Conservation (phyloP, 2,888 invertebrate genomes). For the Epirrhoe alternata region DNA sequence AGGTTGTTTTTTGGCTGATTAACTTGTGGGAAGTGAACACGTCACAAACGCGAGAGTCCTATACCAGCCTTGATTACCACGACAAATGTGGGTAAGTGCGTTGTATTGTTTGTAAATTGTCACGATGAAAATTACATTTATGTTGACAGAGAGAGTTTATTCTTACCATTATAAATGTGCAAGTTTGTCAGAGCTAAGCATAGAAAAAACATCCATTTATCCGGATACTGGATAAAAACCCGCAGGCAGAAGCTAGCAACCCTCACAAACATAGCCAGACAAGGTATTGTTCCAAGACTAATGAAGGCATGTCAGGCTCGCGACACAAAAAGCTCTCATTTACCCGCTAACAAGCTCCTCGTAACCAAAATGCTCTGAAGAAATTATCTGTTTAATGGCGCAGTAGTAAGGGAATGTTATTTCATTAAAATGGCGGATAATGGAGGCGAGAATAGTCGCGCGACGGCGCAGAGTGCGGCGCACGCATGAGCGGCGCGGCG, state of each 20-base stretch:
- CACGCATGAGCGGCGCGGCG: constrained; percentile 7
- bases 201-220: not conserved
- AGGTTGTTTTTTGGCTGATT: not conserved
- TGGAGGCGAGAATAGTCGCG: constrained; percentile 25
- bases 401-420: constrained; percentile 19
- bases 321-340: constrained; percentile 22
- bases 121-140: no score
- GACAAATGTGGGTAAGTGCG: no score
- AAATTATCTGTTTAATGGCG: constrained; percentile 22
- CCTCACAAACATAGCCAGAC: not conserved
- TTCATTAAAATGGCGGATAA: constrained; percentile 34
- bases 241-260: not conserved
- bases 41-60: not conserved
- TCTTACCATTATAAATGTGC: no score
- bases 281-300: constrained; percentile 16
- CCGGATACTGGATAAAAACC: not conserved
- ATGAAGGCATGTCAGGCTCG: constrained; percentile 20
- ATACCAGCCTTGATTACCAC: no score
- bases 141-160: no score
- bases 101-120: no score
- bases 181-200: not conserved
- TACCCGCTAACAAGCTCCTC: constrained; percentile 23
- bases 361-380: constrained; percentile 19
- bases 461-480: constrained; percentile 3
- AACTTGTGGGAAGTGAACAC: not conserved